Evolutionary conservation across 2,888 invertebrate genomes (phyloP), one percentile per base, ranked within the genome.

Genomic region (Dioctria rufipes): DNA sequence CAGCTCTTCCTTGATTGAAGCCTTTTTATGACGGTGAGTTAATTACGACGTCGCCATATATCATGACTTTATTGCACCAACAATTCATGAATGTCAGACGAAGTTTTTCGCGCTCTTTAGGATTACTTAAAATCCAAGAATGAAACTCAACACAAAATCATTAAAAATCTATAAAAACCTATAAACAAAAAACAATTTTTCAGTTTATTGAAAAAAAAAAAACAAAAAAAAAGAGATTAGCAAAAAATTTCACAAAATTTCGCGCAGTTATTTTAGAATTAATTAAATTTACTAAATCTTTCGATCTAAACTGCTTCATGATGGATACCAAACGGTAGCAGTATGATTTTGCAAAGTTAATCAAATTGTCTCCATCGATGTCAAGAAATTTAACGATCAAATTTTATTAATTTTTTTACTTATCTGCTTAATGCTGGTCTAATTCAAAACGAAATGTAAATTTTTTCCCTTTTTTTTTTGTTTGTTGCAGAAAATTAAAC

Each of bases 21-120:
- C 51, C 69, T 39, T 69, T 69, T 69, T 69, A 69, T 51, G 51
- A 69, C 51, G 49, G 13, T 43, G 25, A 25, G 49, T 51, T 69
- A 69, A 69, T 69, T 69, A 51, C 69, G 37, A n/a, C 51, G 4
- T 25, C 69, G 51, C 73, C 42, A 60, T 73, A 73, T 73, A 73
- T 73, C 73, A 73, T 40, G 5, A 40, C 37, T 73, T 73, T 73
- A 73, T 73, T 37, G 58, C 73, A 40, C 58, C 73, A 54, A 73
- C 73, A 73, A 73, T 11, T 8, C 54, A 54, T 73, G 58, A 73
- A 73, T 73, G 73, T 73, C 73, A 58, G 42, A 73, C 25, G 1
- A 25, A 25, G 25, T 25, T 25, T 60, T 73, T 46, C 43, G 25
- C 49, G 69, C 51, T 51, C 37, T 69, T 69, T 51, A 51, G 11